Evolutionary conservation across 2,888 invertebrate species (phyloP), one percentile per base, ranked within the genome.

Genomic region (Entomobrya multifasciata): DNA sequence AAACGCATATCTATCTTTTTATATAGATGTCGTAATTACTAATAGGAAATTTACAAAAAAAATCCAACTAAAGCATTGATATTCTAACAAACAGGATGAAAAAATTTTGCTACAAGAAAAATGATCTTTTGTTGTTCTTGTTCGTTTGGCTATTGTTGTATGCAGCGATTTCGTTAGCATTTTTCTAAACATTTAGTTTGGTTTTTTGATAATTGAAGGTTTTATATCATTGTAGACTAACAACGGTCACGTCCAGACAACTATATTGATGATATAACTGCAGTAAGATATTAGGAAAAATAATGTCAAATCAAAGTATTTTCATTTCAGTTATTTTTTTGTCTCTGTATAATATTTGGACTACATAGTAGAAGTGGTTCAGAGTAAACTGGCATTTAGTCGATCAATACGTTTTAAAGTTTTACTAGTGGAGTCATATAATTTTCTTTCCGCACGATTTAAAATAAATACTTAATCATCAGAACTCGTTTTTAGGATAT

Each of bases 381-480:
- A 72, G 10, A 52, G 17, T 36, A 76, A n/a, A 55, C 76, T n/a
- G n/a, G 36, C 4, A 36, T 36, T 36, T 4, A 36, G 36, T 6
- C 4, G 5, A 36, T 6, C 36, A 36, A 36, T 8, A 8, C 8
- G 4, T 36, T 36, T 36, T 6, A 36, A 36, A 36, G 8, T 36
- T 36, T 8, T 36, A 36, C 36, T 4, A 36, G 4, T 36, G 36
- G 8, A n/a, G n/a, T n/a, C 36, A 36, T 36, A 72, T 8, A 49
- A 13, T 49, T 17, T 22, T 57, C 25, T 49, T 65, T 30, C 25
- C 11, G 52, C 27, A 72, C 30, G 27, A 52, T 72, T 72, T 11
- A 72, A 72, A 72, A 72, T 72, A 72, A 52, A 4, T 72, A 44
- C 49, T 57, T 27, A 27, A 4, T 72, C 49, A 49, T n/a, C 72